Base-by-base conservation (phyloP, 2,113 vertebrate genomes). In the Chloroceryle aenea region DNA sequence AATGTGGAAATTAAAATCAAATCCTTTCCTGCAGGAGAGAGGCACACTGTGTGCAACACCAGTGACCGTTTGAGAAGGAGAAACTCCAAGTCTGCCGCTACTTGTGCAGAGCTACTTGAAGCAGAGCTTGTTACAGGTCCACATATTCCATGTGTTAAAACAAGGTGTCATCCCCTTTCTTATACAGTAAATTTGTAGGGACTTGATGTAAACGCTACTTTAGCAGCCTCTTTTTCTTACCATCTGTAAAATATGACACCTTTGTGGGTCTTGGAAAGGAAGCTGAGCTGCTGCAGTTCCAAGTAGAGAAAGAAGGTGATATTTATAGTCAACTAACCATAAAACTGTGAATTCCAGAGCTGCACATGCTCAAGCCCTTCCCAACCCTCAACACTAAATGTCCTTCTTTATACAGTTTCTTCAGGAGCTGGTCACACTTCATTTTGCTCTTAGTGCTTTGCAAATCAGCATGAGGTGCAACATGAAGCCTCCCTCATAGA, bases 281-380 rank as follows among this genome's bases (percentile, higher is more conserved):
- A 95, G 84, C 66, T 78, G 69, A 93, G 89, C 30, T 40, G 90
- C 56, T 93, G 61, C 80, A 86, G 64, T 75, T 93, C 68, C 63
- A 95, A 79, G 72, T 30, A 77, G 52, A 77, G 86, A 93, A 96
- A 50, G 55, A 64, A 72, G n/a, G 68, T 71, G 72, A 55, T 88
- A 86, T 89, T 95, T 92, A 88, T 77, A 93, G 93, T 84, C 64
- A 91, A 81, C 68, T 67, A 88, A 62, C 63, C 56, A 59, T 59
- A 84, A 93, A 95, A 50, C 63, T 71, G 63, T 8, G 23, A 84
- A 43, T 96, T 71, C n/a, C 85, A 90, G 83, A 94, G 82, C 76
- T 73, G 76, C 59, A 80, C 62, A 32, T 30, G 48, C 59, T 61
- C 75, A 56, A 77, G 53, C 52, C 14, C 36, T 71, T 30, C 61